Evolutionary conservation across 2,113 vertebrate genomes (phyloP).

Genomic region (Elephas maximus): DNA sequence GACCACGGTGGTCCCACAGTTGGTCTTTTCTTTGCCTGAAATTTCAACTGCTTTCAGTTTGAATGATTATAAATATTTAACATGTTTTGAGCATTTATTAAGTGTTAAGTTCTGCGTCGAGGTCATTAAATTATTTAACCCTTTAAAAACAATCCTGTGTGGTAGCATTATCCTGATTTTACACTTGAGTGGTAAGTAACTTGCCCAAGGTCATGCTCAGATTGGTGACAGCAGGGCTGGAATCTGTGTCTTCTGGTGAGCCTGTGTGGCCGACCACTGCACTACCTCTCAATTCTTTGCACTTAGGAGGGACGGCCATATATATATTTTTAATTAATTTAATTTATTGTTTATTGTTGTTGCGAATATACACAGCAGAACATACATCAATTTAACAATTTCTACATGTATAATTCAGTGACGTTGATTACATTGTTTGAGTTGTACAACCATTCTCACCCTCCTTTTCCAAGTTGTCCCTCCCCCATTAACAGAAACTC

Average conservation of each 20-base stretch:
- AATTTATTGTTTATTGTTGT: background rate
- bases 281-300: background rate
- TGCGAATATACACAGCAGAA: background rate
- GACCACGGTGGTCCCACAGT: background rate
- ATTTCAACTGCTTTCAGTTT: conserved; percentile 41
- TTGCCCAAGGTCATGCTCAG: background rate
- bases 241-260: background rate
- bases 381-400: background rate
- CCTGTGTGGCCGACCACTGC: background rate
- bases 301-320: background rate
- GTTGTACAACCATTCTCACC: background rate
- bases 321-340: background rate
- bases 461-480: background rate
- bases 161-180: background rate
- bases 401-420: background rate
- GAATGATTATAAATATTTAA: conserved; percentile 49
- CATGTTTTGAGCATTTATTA: background rate
- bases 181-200: background rate
- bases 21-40: conserved; percentile 28
- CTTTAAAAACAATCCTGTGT: background rate
- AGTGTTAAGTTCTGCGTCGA: background rate
- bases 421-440: background rate
- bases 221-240: background rate
- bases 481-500: background rate
- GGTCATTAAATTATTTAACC: background rate